Conservation (phyloP, 2,888 invertebrate species). For the Caenorhabditis sp. region DNA sequence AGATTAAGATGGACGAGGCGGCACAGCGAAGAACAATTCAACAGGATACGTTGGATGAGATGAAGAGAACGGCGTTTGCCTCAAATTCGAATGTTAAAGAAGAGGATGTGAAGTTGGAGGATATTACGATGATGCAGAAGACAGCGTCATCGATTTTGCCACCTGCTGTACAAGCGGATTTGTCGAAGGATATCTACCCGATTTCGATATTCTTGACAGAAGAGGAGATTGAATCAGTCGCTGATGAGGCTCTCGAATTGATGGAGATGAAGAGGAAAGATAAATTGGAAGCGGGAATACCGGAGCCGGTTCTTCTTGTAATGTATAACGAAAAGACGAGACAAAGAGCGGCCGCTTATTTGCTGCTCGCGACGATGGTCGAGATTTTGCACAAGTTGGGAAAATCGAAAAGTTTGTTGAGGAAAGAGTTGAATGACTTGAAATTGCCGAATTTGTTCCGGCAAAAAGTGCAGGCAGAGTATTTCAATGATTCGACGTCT, state of each 20-base stretch:
- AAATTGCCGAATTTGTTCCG: slow-evolving; percentile 39
- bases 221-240: slow-evolving; percentile 34
- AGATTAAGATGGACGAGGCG: slow-evolving; percentile 51
- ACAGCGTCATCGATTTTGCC: slow-evolving; percentile 42
- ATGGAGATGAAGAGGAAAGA: slow-evolving; percentile 33
- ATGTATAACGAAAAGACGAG: slow-evolving; percentile 24
- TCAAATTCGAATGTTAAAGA: slow-evolving; percentile 33
- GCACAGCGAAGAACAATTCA: slow-evolving; percentile 45
- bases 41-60: slow-evolving; percentile 49
- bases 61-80: slow-evolving; percentile 55
- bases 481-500: slow-evolving; percentile 21
- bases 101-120: slow-evolving; percentile 32
- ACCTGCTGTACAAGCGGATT: slow-evolving; percentile 30
- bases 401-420: slow-evolving; percentile 18
- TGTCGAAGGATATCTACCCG: slow-evolving; percentile 50
- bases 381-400: slow-evolving; percentile 29
- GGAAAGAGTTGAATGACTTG: slow-evolving; percentile 33
- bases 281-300: slow-evolving; percentile 24
- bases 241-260: slow-evolving; percentile 11
- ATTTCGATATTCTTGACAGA: slow-evolving; percentile 46
- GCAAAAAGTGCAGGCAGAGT: slow-evolving; percentile 43
- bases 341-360: slow-evolving; percentile 23
- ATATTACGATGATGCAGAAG: slow-evolving; percentile 46
- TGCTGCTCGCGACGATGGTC: slow-evolving; percentile 26
- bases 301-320: slow-evolving; percentile 25